phyloP scores from a whole-genome alignment of 2,888 invertebrate genomes.

The Lepidocyrtinus sp. region DNA sequence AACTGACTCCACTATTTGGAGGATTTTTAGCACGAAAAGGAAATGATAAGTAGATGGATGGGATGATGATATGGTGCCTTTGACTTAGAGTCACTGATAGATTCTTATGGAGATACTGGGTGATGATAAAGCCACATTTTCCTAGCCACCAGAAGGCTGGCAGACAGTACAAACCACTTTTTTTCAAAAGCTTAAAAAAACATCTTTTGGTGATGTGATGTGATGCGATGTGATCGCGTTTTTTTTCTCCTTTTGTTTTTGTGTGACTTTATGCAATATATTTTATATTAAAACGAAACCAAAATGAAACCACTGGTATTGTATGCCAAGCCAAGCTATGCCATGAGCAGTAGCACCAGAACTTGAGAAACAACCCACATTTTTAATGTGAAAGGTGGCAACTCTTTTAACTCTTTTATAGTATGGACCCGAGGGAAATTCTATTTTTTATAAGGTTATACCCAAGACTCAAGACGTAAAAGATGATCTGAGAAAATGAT shows the following conservation, averaged over 20 bases:
- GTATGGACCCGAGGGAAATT: constrained; percentile 9
- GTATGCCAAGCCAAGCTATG: too few relatives aligned
- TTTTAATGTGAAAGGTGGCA: constrained; percentile 14
- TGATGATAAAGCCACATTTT: constrained; percentile 46
- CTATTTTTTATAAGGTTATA: too few relatives aligned
- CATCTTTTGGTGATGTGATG: too few relatives aligned
- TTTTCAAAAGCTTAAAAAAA: constrained; percentile 47
- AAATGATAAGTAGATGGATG: constrained; percentile 35
- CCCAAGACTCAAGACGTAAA: constrained; percentile 18
- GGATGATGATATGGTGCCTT: constrained; percentile 43
- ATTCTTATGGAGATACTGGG: constrained; percentile 47
- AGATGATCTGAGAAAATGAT: constrained; percentile 14
- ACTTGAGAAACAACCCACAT: constrained; percentile 11
- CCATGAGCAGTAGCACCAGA: too few relatives aligned
- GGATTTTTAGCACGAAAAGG: constrained; percentile 54
- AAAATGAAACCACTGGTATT: constrained; percentile 16
- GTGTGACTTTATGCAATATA: constrained; percentile 15
- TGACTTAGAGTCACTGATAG: constrained; percentile 51
- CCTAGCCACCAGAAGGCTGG: constrained; percentile 61
- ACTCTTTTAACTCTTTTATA: constrained; percentile 15
- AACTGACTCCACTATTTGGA: constrained; percentile 20
- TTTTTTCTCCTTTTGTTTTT: constrained; percentile 12
- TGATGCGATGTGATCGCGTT: constrained; percentile 16
- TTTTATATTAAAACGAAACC: neutral
- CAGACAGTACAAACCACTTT: constrained; percentile 46